phyloP scores from a whole-genome alignment of 2,888 invertebrate species.

The Oscheius sp. region DNA sequence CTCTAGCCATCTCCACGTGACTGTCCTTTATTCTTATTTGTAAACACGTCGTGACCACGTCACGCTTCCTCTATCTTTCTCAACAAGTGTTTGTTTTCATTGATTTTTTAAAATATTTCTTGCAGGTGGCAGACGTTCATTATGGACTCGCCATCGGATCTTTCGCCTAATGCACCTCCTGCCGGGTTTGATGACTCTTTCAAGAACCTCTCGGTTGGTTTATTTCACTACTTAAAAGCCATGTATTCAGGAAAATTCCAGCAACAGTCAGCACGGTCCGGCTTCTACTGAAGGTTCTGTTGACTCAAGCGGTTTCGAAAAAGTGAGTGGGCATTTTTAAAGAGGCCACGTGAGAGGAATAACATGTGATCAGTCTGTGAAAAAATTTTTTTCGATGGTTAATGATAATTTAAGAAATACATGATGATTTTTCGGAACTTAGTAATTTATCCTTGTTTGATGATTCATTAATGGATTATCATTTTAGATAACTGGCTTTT shows the following conservation, averaged over 20 bases:
- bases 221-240: background rate
- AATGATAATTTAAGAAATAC: too few species aligned
- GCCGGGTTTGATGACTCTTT: constrained; percentile 30
- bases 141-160: constrained; percentile 58
- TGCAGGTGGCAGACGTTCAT: too few species aligned
- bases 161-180: constrained; percentile 55
- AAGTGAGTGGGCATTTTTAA: constrained; percentile 27
- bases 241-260: background rate
- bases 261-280: constrained; percentile 8
- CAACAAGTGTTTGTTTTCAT: too few species aligned
- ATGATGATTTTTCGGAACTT: too few species aligned
- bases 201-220: constrained; percentile 16
- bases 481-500: too few species aligned
- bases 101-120: background rate
- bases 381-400: too few species aligned
- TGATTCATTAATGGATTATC: too few species aligned
- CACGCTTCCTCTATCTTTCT: too few species aligned
- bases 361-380: background rate
- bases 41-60: too few species aligned
- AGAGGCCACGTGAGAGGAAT: background rate
- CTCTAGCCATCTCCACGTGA: constrained; percentile 17
- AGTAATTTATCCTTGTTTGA: too few species aligned
- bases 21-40: background rate
- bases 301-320: constrained; percentile 54
- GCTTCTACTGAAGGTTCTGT: constrained; percentile 47